phyloP scores from a whole-genome alignment of 2,113 vertebrate species.

The Heteronetta atricapilla region DNA sequence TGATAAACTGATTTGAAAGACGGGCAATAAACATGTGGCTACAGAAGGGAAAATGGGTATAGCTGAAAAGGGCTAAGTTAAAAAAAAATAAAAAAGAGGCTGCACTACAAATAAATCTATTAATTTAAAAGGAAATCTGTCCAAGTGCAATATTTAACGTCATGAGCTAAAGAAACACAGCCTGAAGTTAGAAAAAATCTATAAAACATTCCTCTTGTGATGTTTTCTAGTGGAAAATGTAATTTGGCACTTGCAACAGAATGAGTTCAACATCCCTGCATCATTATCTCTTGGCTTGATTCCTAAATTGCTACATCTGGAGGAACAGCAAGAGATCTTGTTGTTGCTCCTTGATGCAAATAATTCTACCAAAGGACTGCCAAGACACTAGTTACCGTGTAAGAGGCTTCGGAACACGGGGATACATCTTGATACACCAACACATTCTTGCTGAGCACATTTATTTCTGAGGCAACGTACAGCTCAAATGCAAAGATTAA shows the following conservation, averaged over 20 bases:
- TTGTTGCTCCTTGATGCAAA: slow-evolving; percentile 11
- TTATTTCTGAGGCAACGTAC: background rate
- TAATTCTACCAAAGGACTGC: slow-evolving; percentile 28
- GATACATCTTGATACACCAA: background rate
- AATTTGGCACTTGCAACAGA: slow-evolving; percentile 54
- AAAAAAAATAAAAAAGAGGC: background rate
- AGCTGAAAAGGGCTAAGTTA: background rate
- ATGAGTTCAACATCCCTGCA: slow-evolving; percentile 33
- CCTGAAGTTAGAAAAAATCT: slow-evolving; percentile 9
- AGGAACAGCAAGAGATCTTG: slow-evolving; percentile 48
- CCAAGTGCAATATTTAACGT: slow-evolving; percentile 32
- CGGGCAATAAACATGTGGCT: background rate
- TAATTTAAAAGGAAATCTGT: background rate
- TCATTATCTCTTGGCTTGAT: slow-evolving; percentile 47
- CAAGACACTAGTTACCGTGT: background rate
- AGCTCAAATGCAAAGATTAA: background rate
- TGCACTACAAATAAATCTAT: background rate
- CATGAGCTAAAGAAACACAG: slow-evolving; percentile 19
- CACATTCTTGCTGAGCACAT: background rate
- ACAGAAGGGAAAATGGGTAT: background rate
- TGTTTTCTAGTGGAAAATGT: slow-evolving; percentile 41
- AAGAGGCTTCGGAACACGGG: background rate
- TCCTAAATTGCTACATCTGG: slow-evolving; percentile 57
- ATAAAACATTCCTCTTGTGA: slow-evolving; percentile 28
- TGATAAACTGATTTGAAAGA: background rate